A percentile compares a stretch with the other conserved stretches of the same genome.
Evolutionary conservation across 2,888 invertebrate genomes (phyloP).

Genomic region (Thysanoteuthis rhombus): DNA sequence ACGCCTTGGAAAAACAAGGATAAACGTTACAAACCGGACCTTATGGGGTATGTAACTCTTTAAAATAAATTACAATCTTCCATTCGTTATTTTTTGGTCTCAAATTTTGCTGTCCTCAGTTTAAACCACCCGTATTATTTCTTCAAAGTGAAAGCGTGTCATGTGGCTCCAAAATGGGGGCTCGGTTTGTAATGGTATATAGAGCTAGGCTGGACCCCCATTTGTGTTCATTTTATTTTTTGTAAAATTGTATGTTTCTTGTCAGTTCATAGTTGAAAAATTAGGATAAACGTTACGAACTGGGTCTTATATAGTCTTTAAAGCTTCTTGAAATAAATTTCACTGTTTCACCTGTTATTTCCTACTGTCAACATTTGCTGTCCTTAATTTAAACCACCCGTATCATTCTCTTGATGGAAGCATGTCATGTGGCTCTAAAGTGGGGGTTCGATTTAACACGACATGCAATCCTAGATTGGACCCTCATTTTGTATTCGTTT

Average conservation of each 20-base stretch:
- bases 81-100: neutral
- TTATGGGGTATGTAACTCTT: conserved; percentile 78
- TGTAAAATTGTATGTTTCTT: no score
- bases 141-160: neutral
- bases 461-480: no score
- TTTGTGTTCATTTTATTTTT: neutral
- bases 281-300: conserved; percentile 77
- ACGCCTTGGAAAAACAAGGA: conserved; percentile 84
- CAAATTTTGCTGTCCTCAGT: neutral
- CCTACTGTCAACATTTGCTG: no score
- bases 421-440: no score
- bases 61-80: no score
- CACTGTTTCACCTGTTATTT: no score
- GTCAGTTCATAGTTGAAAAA: no score
- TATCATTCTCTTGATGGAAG: no score
- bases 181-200: neutral
- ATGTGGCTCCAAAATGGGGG: neutral
- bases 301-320: conserved; percentile 84
- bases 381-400: no score
- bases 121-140: neutral
- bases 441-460: no score
- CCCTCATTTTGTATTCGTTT: no score
- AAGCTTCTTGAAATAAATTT: no score
- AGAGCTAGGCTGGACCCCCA: neutral
- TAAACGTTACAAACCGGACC: conserved; percentile 81